Evolutionary conservation across 2,888 invertebrate genomes (phyloP).

Genomic region (Germaria angustata): DNA sequence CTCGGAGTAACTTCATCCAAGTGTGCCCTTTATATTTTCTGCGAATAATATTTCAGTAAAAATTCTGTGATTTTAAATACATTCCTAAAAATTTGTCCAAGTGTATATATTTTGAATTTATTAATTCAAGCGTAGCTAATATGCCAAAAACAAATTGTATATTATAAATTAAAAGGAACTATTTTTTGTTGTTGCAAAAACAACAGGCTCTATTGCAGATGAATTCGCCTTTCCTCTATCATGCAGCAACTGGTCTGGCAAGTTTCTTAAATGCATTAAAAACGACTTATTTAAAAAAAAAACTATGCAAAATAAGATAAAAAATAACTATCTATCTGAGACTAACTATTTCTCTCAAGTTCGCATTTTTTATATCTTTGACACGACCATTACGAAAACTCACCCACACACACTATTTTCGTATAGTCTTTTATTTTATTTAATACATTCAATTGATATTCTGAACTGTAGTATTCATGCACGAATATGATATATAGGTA

Average conservation of each 20-base stretch:
- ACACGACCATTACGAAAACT: neutral
- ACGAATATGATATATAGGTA: neutral
- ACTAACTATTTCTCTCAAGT: slow-evolving; percentile 55
- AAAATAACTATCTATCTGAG: slow-evolving; percentile 5
- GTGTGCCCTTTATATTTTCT: too few species aligned
- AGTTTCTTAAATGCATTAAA: too few species aligned
- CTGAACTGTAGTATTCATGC: neutral
- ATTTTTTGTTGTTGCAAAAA: neutral
- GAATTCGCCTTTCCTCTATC: neutral
- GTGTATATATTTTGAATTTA: too few species aligned
- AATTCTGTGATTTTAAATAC: too few species aligned
- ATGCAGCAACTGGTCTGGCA: slow-evolving; percentile 53
- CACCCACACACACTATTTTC: slow-evolving; percentile 19
- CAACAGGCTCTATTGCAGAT: neutral
- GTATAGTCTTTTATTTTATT: neutral
- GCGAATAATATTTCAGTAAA: too few species aligned
- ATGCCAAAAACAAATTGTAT: too few species aligned
- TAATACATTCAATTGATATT: neutral
- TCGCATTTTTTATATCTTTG: slow-evolving; percentile 29
- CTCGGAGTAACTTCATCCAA: too few species aligned
- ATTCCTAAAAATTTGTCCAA: too few species aligned
- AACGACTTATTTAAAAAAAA: too few species aligned
- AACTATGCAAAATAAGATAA: too few species aligned
- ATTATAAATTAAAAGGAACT: too few species aligned
- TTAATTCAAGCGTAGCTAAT: too few species aligned